Conservation (phyloP, 2,888 invertebrate species). For the Cyaniris semiargus region DNA sequence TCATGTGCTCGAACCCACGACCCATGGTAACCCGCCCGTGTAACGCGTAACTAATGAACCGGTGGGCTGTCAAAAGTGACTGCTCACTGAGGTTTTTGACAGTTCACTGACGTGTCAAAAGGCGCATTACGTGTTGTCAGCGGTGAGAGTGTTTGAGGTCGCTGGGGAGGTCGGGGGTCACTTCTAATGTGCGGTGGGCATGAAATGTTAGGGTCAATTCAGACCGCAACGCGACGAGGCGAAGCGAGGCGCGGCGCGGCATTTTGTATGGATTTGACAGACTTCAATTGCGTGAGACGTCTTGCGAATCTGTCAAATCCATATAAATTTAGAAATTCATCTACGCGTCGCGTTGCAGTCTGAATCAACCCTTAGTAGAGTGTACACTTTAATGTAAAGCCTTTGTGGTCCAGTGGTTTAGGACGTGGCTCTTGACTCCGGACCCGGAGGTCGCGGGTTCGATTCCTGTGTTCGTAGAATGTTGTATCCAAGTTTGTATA, state of each 20-base stretch:
- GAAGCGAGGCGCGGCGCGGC: too few species aligned
- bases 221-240: too few species aligned
- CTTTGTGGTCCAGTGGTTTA: not conserved
- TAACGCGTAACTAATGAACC: constrained; percentile 14
- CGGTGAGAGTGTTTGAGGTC: constrained; percentile 11
- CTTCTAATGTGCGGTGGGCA: not conserved
- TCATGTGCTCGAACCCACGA: not conserved
- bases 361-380: too few species aligned
- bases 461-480: not conserved
- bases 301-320: too few species aligned
- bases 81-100: not conserved
- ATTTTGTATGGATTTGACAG: too few species aligned
- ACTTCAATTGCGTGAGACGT: too few species aligned
- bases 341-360: too few species aligned
- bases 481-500: not conserved
- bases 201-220: too few species aligned
- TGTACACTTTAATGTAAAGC: not conserved
- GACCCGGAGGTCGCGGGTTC: not conserved
- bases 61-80: constrained; percentile 11
- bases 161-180: not conserved
- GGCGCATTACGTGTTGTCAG: not conserved
- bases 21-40: not conserved
- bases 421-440: not conserved
- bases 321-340: too few species aligned
- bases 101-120: constrained; percentile 8